Evolutionary conservation across 2,888 invertebrate genomes (phyloP).

Genomic region (Cosmorhoe ocellata): DNA sequence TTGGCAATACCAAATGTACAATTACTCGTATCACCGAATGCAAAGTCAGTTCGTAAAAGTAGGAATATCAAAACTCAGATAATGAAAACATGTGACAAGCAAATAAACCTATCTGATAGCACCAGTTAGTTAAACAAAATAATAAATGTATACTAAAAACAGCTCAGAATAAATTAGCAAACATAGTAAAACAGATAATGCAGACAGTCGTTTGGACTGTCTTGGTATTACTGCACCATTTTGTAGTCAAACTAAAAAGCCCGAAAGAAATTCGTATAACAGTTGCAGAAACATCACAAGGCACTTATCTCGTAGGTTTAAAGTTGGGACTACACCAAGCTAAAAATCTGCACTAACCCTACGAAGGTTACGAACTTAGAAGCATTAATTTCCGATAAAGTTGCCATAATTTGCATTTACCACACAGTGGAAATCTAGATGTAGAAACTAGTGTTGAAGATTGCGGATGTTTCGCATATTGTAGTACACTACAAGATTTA

Average conservation of each 20-base stretch:
- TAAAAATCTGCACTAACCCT: neutral
- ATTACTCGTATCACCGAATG: no score
- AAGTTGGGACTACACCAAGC: conserved; percentile 1
- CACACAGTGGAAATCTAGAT: no score
- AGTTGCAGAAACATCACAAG: conserved; percentile 44
- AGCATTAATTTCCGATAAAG: no score
- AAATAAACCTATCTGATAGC: conserved; percentile 17
- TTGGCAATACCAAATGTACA: no score
- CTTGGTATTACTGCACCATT: neutral
- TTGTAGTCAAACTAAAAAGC: neutral
- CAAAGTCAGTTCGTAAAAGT: no score
- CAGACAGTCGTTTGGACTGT: neutral
- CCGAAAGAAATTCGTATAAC: conserved; percentile 1
- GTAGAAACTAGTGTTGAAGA: no score
- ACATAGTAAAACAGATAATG: neutral
- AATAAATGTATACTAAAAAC: neutral
- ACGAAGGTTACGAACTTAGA: no score
- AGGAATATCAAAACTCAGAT: no score
- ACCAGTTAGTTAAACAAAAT: conserved; percentile 24
- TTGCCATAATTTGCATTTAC: no score
- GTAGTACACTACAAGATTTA: neutral
- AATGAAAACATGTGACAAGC: neutral
- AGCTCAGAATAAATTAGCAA: neutral
- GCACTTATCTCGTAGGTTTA: conserved; percentile 39
- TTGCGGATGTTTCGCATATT: neutral